These are phyloP conservation scores for Suncus etruscus DNA, from an alignment of 2,113 vertebrate species.

Conservation along the genomic window DNA sequence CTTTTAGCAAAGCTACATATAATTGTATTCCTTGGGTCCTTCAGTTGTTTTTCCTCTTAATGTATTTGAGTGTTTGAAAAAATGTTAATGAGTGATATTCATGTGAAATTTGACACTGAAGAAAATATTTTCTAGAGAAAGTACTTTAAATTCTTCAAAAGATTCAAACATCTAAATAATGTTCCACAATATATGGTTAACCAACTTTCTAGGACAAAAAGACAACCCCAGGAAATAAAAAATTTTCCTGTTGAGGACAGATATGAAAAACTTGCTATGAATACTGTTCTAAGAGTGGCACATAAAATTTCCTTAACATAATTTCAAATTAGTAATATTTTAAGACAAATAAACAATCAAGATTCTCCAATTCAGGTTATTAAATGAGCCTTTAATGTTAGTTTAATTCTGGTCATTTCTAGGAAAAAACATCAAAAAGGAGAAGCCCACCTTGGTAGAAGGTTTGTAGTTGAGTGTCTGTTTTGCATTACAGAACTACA, in stretches of 20 bases:
- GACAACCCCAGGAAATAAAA: constrained; percentile 20
- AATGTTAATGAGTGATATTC: not conserved
- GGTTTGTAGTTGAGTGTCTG: too few species aligned
- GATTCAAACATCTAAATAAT: constrained; percentile 31
- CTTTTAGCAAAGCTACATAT: constrained; percentile 26
- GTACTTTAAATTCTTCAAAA: constrained; percentile 17
- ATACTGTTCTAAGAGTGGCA: not conserved
- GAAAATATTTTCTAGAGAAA: constrained; percentile 36
- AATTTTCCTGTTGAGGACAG: constrained; percentile 5
- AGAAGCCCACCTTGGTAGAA: too few species aligned
- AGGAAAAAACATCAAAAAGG: not conserved
- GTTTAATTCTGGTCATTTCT: constrained; percentile 20
- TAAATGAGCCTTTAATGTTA: not conserved
- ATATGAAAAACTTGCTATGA: not conserved
- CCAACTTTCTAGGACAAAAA: not conserved
- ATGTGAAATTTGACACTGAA: constrained; percentile 3
- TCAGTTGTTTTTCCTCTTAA: constrained; percentile 47
- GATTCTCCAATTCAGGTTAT: constrained; percentile 25
- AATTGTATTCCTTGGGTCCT: constrained; percentile 14
- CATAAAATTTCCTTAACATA: constrained; percentile 28
- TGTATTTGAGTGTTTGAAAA: not conserved
- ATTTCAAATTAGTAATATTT: constrained; percentile 45
- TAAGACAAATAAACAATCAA: constrained; percentile 49
- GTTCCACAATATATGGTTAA: not conserved
- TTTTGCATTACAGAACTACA: too few species aligned